These are phyloP conservation scores for Acholoe squamosa DNA, from an alignment of 2,888 invertebrate genomes.

Conservation along the genomic window DNA sequence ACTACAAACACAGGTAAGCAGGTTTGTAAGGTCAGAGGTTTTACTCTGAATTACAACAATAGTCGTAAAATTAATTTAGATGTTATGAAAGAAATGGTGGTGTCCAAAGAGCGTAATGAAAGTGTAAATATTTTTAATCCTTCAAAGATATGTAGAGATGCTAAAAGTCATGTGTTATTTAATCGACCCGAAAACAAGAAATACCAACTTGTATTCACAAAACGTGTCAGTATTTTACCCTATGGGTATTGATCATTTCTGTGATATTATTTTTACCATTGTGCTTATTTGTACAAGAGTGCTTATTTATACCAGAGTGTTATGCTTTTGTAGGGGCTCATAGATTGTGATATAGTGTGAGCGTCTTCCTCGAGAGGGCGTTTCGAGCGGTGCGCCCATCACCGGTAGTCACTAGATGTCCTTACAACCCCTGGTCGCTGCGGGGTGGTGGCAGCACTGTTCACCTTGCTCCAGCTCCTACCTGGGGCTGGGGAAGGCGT, in stretches of 20 bases:
- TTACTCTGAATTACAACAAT: constrained; percentile 24
- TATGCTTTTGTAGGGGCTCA: too few relatives aligned
- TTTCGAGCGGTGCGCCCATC: too few relatives aligned
- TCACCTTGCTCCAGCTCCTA: too few relatives aligned
- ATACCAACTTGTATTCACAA: neutral
- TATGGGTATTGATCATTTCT: neutral
- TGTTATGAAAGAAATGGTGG: neutral
- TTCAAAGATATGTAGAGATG: constrained; percentile 20
- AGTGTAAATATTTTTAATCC: neutral
- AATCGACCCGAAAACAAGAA: neutral
- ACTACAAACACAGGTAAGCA: neutral
- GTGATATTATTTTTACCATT: neutral
- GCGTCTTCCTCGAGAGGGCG: too few relatives aligned
- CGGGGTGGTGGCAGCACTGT: too few relatives aligned
- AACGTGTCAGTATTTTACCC: neutral
- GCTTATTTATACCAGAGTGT: too few relatives aligned
- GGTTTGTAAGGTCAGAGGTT: constrained; percentile 11
- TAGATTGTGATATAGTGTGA: too few relatives aligned
- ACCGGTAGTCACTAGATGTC: too few relatives aligned
- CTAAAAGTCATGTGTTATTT: neutral
- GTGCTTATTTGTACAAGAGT: too few relatives aligned
- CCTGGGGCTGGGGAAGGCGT: too few relatives aligned
- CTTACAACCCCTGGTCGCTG: too few relatives aligned
- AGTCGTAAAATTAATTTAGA: neutral
- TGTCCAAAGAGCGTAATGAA: neutral